Evolutionary conservation across 1,140 invertebrate genomes (phyloP).

Genomic region (Cephus cinctus): DNA sequence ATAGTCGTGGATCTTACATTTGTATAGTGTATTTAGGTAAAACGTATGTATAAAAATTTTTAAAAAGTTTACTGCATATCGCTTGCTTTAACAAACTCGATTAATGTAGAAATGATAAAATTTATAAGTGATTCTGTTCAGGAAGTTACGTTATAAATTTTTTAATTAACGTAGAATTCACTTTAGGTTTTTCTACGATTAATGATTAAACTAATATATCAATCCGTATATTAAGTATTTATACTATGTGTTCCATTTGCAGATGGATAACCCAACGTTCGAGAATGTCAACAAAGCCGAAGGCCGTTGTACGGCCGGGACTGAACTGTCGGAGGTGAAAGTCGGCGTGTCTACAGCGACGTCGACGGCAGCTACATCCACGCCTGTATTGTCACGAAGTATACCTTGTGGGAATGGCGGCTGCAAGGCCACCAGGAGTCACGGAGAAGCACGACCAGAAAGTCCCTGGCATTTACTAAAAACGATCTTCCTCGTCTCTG

Average conservation of each 20-base stretch:
- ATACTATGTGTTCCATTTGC: constrained; percentile 11
- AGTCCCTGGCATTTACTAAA: constrained; percentile 57
- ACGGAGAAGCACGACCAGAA: constrained; percentile 28
- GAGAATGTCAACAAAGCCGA: constrained; percentile 19
- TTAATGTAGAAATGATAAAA: no score
- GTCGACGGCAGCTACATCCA: neutral
- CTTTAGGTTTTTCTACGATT: no score
- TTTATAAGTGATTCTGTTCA: no score
- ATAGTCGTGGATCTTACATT: no score
- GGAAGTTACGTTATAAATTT: no score
- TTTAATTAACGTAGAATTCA: no score
- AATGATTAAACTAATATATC: no score
- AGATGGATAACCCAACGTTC: constrained; percentile 36
- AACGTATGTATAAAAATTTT: no score
- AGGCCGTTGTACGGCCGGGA: constrained; percentile 17
- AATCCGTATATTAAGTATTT: no score
- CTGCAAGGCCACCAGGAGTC: constrained; percentile 17
- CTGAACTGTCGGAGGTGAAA: constrained; percentile 36
- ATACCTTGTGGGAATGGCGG: constrained; percentile 25
- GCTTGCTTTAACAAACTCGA: no score
- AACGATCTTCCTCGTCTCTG: constrained; percentile 51
- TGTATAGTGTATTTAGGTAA: no score
- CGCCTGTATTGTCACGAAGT: constrained; percentile 5
- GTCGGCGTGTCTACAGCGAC: constrained; percentile 19
- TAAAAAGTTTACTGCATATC: no score